A percentile compares a stretch with the other conserved stretches of the same genome.
phyloP scores from a whole-genome alignment of 2,797 vertebrate species.

The Danio aesculapii region DNA sequence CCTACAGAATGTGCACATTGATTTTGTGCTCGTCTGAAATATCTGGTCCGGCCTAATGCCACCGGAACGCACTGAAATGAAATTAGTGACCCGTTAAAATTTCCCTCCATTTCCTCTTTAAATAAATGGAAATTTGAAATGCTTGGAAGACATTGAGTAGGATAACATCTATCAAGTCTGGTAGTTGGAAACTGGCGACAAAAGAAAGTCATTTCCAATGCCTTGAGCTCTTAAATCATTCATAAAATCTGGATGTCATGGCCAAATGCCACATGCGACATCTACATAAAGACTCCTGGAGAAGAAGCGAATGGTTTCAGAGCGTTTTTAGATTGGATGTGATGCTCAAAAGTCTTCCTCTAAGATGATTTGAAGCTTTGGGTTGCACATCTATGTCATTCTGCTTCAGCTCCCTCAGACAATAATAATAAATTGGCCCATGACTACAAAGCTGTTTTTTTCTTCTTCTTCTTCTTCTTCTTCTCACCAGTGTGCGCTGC shows the following conservation, averaged over 20 bases:
- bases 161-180: constrained; percentile 67
- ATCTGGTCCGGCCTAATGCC: constrained; percentile 82
- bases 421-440: constrained; percentile 44
- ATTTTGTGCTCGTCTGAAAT: constrained; percentile 87
- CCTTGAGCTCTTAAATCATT: constrained; percentile 73
- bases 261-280: constrained; percentile 70
- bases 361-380: constrained; percentile 49
- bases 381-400: constrained; percentile 53
- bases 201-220: constrained; percentile 74
- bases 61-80: constrained; percentile 81
- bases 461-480: not conserved
- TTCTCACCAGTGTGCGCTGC: constrained; percentile 12
- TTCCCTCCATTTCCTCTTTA: constrained; percentile 80
- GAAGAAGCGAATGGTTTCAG: constrained; percentile 46
- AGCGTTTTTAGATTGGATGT: constrained; percentile 61
- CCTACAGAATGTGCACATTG: constrained; percentile 81
- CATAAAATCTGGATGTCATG: constrained; percentile 66
- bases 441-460: constrained; percentile 34
- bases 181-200: constrained; percentile 59
- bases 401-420: constrained; percentile 42
- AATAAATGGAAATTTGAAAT: constrained; percentile 80
- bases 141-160: constrained; percentile 67
- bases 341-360: constrained; percentile 58
- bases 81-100: constrained; percentile 85
- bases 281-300: constrained; percentile 67